A percentile compares a stretch with the other conserved stretches of the same genome.
Evolutionary conservation across 2,113 vertebrate species (phyloP).

Genomic region (Cephalophus harveyi): DNA sequence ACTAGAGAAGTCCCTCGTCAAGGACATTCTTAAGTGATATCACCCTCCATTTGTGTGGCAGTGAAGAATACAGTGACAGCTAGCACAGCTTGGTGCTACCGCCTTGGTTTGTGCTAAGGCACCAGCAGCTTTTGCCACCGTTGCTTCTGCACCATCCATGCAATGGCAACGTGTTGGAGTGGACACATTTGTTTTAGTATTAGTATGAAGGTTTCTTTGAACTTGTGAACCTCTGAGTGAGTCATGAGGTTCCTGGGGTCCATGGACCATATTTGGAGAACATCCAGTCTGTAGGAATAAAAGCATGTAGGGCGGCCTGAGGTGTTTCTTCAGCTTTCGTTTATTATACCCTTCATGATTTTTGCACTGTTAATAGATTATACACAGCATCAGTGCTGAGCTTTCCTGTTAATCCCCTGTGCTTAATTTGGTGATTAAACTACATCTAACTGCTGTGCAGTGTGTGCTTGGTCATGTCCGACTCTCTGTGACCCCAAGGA

Average conservation of each 20-base stretch:
- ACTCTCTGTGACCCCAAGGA: neutral
- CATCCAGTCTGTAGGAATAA: neutral
- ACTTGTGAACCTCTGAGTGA: neutral
- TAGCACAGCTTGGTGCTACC: neutral
- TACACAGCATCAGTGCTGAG: accelerated
- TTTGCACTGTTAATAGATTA: neutral
- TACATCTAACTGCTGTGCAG: neutral
- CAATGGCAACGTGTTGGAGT: accelerated
- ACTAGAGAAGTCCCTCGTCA: neutral
- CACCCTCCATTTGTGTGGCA: neutral
- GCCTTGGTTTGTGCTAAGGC: neutral
- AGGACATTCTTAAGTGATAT: neutral
- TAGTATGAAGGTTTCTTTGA: neutral
- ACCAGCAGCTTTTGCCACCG: accelerated
- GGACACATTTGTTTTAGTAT: neutral
- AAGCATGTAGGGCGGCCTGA: neutral
- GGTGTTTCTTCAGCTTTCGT: neutral
- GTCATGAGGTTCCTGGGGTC: neutral
- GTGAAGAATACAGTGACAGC: accelerated
- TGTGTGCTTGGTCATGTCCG: neutral
- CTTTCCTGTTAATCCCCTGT: neutral
- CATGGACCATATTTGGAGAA: neutral
- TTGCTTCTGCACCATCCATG: neutral
- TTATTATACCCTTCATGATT: neutral
- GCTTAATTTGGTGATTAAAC: neutral